Conservation (phyloP, 2,888 invertebrate species). For the Synergus itoensis region DNA sequence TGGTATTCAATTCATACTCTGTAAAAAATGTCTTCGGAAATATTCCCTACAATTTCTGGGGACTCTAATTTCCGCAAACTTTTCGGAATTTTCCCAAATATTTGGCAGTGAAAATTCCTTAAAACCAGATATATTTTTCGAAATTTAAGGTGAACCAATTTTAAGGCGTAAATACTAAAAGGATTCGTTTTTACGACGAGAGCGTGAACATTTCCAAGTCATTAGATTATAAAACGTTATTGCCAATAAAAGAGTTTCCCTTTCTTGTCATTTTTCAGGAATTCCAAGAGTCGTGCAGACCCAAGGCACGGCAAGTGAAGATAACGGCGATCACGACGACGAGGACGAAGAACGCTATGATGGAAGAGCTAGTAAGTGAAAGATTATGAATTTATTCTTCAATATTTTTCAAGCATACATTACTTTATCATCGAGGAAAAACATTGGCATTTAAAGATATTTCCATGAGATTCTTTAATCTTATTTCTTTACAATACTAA, state of each 20-base stretch:
- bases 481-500: not conserved
- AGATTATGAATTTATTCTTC: constrained; percentile 1
- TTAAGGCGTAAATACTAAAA: no score
- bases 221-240: not conserved
- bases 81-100: no score
- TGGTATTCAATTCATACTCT: no score
- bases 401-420: constrained; percentile 77
- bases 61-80: no score
- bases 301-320: constrained; percentile 79
- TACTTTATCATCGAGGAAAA: not conserved
- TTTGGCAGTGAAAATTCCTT: no score
- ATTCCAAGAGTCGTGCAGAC: constrained; percentile 87
- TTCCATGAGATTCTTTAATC: not conserved
- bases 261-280: constrained; percentile 79
- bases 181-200: no score
- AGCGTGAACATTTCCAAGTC: no score
- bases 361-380: constrained; percentile 87
- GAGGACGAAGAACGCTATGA: constrained; percentile 81
- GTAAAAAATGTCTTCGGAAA: no score
- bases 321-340: constrained; percentile 74
- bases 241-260: constrained; percentile 3
- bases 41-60: no score
- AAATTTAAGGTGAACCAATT: no score
- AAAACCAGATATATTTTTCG: no score
- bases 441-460: not conserved